Evolutionary conservation across 2,888 invertebrate genomes (phyloP).

Genomic region (Malthinus flaveolus): DNA sequence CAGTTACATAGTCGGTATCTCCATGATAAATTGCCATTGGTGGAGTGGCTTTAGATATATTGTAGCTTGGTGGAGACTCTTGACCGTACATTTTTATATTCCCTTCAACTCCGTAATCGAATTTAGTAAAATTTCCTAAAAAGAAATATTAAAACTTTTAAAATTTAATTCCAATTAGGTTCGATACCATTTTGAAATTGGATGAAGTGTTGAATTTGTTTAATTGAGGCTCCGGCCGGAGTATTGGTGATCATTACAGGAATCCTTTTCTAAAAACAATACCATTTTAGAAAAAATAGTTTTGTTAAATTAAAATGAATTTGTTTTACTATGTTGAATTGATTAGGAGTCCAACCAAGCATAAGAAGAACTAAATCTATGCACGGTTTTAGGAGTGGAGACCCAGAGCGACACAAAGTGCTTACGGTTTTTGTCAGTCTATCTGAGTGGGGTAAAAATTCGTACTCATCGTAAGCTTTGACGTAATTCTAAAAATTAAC

Average conservation of each 20-base stretch:
- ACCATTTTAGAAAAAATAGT: too few species aligned
- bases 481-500: too few species aligned
- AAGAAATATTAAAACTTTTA: background rate
- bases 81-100: background rate
- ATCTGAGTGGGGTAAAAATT: too few species aligned
- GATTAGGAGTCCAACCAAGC: background rate
- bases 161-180: too few species aligned
- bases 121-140: background rate
- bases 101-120: background rate
- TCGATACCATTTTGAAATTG: constrained; percentile 56
- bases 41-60: background rate
- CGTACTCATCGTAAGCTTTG: too few species aligned
- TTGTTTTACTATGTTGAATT: background rate
- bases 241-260: constrained; percentile 23
- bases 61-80: background rate
- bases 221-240: constrained; percentile 52
- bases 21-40: background rate
- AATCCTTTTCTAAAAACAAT: background rate
- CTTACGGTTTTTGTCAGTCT: too few species aligned
- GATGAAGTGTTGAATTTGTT: constrained; percentile 58
- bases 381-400: background rate
- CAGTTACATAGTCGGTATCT: background rate
- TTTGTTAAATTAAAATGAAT: background rate
- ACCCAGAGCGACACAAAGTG: too few species aligned
- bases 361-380: background rate